phyloP scores from a whole-genome alignment of 2,113 vertebrate genomes.

The Nibea albiflora region DNA sequence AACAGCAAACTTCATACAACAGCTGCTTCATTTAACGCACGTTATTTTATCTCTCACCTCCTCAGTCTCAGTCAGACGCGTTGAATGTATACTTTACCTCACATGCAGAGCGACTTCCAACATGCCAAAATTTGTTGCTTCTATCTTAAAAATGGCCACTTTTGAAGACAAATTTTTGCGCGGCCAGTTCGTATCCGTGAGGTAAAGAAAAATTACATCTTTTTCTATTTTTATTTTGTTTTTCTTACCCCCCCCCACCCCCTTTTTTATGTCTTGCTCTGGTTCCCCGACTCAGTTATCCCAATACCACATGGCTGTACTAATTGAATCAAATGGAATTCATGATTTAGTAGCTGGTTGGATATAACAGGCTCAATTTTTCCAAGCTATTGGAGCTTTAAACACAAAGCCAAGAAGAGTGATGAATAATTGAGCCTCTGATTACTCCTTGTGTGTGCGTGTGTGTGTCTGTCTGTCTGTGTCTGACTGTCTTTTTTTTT shows the following conservation, averaged over 20 bases:
- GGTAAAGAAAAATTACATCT: conserved; percentile 22
- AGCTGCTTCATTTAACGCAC: conserved; percentile 36
- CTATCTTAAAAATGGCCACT: conserved; percentile 6
- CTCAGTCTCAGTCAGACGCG: conserved; percentile 15
- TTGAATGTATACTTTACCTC: conserved; percentile 11
- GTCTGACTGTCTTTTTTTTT: conserved; percentile 25
- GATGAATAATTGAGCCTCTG: conserved; percentile 71
- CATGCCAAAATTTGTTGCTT: neutral
- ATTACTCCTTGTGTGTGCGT: conserved; percentile 49
- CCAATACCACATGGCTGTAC: conserved; percentile 53
- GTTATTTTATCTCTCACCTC: conserved; percentile 45
- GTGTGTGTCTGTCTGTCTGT: conserved; percentile 16
- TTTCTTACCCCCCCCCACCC: too few relatives aligned
- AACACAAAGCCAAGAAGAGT: conserved; percentile 62
- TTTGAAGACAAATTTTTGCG: neutral
- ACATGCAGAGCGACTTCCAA: neutral
- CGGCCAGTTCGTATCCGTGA: neutral
- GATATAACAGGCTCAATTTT: conserved; percentile 67
- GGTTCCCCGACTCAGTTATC: conserved; percentile 42
- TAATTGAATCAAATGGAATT: conserved; percentile 75
- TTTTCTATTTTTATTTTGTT: neutral
- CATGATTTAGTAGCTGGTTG: conserved; percentile 76
- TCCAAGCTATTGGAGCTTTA: conserved; percentile 69
- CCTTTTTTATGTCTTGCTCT: conserved; percentile 16
- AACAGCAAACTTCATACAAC: conserved; percentile 35